phyloP scores from a whole-genome alignment of 2,797 vertebrate genomes.

The Etheostoma perlongum region DNA sequence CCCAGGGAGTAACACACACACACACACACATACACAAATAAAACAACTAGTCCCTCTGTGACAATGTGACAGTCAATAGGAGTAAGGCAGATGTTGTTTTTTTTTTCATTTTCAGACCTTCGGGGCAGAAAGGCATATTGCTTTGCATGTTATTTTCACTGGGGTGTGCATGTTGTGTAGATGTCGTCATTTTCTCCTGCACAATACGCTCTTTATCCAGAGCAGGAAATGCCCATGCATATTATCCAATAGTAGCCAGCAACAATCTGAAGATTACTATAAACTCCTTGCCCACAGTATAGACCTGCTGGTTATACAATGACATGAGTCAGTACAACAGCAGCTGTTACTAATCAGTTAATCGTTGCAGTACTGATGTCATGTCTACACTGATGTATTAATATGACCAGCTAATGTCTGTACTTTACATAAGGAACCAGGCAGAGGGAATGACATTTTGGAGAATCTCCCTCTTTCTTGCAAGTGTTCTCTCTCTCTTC shows the following conservation, averaged over 20 bases:
- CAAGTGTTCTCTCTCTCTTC: slow-evolving; percentile 26
- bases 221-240: slow-evolving; percentile 72
- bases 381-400: slow-evolving; percentile 46
- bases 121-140: slow-evolving; percentile 56
- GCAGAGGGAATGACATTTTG: slow-evolving; percentile 9
- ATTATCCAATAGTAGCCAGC: slow-evolving; percentile 56
- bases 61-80: slow-evolving; percentile 34
- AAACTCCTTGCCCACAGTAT: slow-evolving; percentile 55
- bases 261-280: slow-evolving; percentile 70
- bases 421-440: slow-evolving; percentile 24
- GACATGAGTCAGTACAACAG: slow-evolving; percentile 60
- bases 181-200: slow-evolving; percentile 68
- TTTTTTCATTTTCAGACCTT: slow-evolving; percentile 68
- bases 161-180: slow-evolving; percentile 48
- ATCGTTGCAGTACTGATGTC: slow-evolving; percentile 56
- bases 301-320: slow-evolving; percentile 58
- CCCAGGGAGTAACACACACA: neutral
- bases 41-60: slow-evolving; percentile 45
- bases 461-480: slow-evolving; percentile 30
- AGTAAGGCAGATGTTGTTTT: slow-evolving; percentile 55
- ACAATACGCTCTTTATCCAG: slow-evolving; percentile 77
- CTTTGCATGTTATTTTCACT: slow-evolving; percentile 60
- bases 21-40: slow-evolving; percentile 13
- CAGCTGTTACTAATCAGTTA: slow-evolving; percentile 69
- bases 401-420: slow-evolving; percentile 25